These are phyloP conservation scores for Leptarthrus brevirostris DNA, from an alignment of 2,888 invertebrate genomes.

Conservation along the genomic window DNA sequence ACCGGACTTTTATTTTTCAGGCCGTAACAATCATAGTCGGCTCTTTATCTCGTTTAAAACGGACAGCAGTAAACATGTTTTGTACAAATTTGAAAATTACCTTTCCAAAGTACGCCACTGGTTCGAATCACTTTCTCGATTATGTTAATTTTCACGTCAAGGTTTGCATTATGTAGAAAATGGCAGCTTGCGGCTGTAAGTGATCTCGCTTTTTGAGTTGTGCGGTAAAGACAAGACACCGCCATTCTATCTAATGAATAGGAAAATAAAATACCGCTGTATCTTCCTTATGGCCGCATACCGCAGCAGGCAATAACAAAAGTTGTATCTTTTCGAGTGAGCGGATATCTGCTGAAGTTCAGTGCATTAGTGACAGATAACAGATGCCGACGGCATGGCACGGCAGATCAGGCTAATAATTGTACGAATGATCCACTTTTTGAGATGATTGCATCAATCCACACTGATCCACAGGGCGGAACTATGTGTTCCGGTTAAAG, in stretches of 20 bases:
- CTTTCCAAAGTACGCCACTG: slow-evolving; percentile 3
- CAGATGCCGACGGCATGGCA: neutral
- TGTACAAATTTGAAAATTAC: slow-evolving; percentile 2
- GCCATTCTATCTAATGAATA: slow-evolving; percentile 19
- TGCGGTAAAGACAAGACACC: neutral
- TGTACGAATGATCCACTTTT: slow-evolving; percentile 31
- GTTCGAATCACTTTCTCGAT: slow-evolving; percentile 16
- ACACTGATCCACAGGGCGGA: slow-evolving; percentile 18
- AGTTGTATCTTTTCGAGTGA: neutral
- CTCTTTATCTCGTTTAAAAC: too few species aligned
- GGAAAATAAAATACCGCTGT: neutral
- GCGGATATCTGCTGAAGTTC: slow-evolving; percentile 8
- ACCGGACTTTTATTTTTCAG: slow-evolving; percentile 26
- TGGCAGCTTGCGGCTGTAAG: neutral
- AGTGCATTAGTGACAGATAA: slow-evolving; percentile 10
- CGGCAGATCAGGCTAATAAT: neutral
- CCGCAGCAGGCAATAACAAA: neutral
- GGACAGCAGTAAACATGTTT: too few species aligned
- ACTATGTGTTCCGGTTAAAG: slow-evolving; percentile 43
- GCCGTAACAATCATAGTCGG: neutral
- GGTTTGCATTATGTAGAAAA: slow-evolving; percentile 22
- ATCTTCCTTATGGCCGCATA: slow-evolving; percentile 4
- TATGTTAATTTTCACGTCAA: slow-evolving; percentile 29
- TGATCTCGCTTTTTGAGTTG: too few species aligned
- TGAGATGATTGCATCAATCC: neutral